Percentiles rank a stretch among this genome's conserved stretches.
Evolutionary conservation across 2,797 vertebrate genomes (phyloP).

Genomic region (Dendrocincla tyrannina): DNA sequence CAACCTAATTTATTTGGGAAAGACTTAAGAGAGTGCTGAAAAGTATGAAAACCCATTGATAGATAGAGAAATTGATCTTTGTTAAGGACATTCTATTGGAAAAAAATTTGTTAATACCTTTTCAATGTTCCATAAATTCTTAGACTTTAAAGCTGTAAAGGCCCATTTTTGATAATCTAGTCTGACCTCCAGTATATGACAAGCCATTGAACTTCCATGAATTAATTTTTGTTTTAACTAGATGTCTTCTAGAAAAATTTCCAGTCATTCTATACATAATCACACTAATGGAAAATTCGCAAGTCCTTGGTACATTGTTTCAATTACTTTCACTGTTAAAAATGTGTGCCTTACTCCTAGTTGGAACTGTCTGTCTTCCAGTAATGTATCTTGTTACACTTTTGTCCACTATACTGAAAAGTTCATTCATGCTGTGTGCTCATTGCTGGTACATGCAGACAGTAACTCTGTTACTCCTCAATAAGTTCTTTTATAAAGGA

Average conservation of each 20-base stretch:
- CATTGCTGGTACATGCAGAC: not conserved
- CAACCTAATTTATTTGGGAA: conserved; percentile 8
- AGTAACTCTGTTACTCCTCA: not conserved
- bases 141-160: not conserved
- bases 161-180: conserved; percentile 21
- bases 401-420: conserved; percentile 8
- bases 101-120: conserved; percentile 37
- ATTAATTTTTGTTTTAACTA: conserved; percentile 24
- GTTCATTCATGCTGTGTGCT: not conserved
- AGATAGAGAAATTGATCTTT: conserved; percentile 18
- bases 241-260: not conserved
- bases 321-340: conserved; percentile 1
- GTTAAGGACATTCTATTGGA: not conserved
- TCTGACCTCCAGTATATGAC: not conserved
- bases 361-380: not conserved
- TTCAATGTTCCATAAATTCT: not conserved
- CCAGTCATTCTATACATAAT: not conserved
- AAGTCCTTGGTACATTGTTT: conserved; percentile 15
- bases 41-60: conserved; percentile 21
- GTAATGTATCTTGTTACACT: not conserved
- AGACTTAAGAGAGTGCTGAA: not conserved
- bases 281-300: not conserved
- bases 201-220: not conserved
- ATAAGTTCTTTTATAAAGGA: not conserved
- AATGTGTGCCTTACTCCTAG: not conserved